A percentile compares a stretch with the other conserved stretches of the same genome.
phyloP scores from a whole-genome alignment of 2,797 vertebrate species.

The Pangasius mekongensis region DNA sequence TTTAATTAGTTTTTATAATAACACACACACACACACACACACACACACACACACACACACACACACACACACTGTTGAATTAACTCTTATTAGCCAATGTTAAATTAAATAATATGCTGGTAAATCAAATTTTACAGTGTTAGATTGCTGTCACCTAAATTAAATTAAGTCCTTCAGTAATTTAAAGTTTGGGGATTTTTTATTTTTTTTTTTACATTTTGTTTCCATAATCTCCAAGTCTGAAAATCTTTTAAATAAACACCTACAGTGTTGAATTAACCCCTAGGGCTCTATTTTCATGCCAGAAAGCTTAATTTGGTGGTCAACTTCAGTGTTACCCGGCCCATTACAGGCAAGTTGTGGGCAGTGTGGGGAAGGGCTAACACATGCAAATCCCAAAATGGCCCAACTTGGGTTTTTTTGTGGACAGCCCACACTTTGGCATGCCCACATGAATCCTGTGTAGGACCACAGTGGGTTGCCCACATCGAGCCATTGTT shows the following conservation, averaged over 20 bases:
- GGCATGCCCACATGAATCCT: neutral
- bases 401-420: neutral
- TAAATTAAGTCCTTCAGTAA: neutral
- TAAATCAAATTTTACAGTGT: neutral
- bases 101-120: neutral
- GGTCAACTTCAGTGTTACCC: neutral
- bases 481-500: neutral
- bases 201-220: neutral
- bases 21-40: too few relatives aligned
- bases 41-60: too few relatives aligned
- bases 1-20: neutral
- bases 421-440: neutral
- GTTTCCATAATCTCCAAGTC: neutral
- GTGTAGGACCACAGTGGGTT: conserved; percentile 26
- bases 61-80: neutral
- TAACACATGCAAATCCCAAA: neutral
- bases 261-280: too few relatives aligned
- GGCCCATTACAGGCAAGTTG: too few relatives aligned
- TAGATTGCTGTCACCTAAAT: neutral
- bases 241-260: neutral
- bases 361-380: neutral
- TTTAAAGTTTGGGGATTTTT: neutral
- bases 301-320: neutral
- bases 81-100: neutral
- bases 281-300: neutral